phyloP scores from a whole-genome alignment of 2,113 vertebrate genomes.

The Rousettus leschenaultii region DNA sequence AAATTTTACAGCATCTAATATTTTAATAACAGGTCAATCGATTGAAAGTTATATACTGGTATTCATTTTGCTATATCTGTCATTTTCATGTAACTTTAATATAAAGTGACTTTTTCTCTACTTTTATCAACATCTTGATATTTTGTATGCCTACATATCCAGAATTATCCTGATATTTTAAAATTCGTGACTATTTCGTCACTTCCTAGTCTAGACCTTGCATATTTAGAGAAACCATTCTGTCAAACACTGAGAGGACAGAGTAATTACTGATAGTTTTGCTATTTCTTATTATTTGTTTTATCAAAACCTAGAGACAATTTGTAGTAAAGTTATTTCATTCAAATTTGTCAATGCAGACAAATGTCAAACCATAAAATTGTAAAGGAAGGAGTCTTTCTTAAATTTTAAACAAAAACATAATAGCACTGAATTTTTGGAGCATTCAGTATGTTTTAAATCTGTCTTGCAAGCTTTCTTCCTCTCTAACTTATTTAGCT shows the following conservation, averaged over 20 bases:
- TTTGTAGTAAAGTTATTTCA: background rate
- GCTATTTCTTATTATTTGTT: background rate
- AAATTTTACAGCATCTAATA: background rate
- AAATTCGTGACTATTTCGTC: background rate
- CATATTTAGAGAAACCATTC: background rate
- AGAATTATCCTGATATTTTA: background rate
- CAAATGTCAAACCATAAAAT: background rate
- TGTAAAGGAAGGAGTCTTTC: background rate
- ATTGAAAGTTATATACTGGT: background rate
- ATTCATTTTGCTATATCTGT: background rate
- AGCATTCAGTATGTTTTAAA: background rate
- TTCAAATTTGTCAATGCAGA: background rate
- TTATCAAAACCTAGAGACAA: background rate
- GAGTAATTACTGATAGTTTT: background rate
- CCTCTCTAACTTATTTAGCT: background rate
- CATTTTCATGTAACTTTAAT: background rate
- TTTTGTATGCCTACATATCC: background rate
- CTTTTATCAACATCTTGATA: background rate
- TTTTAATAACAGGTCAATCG: background rate
- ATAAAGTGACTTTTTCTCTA: background rate
- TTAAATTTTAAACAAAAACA: background rate
- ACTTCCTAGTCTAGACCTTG: background rate
- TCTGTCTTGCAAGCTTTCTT: background rate
- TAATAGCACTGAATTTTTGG: background rate
- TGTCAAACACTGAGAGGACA: background rate